Conservation (phyloP, 1,140 invertebrate species). For the Macrocentrus cingulum region DNA sequence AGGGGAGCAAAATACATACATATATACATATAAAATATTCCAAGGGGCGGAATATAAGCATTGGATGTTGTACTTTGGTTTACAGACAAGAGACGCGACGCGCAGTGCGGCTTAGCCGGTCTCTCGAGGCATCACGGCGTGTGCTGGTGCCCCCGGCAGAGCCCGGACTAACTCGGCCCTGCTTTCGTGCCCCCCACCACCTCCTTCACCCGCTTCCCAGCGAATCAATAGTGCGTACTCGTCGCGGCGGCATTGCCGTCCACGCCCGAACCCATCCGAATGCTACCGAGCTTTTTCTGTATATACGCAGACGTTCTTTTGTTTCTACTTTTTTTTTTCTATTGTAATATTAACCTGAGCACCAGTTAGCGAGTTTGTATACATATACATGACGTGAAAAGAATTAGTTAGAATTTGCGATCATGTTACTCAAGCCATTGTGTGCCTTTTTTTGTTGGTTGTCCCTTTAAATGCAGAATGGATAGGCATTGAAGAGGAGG, state of each 20-base stretch:
- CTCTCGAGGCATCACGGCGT: slow-evolving; percentile 25
- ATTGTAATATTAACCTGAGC: no score
- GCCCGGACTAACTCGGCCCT: slow-evolving; percentile 25
- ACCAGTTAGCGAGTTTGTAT: no score
- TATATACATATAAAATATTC: slow-evolving; percentile 19
- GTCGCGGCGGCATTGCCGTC: slow-evolving; percentile 41
- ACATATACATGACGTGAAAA: no score
- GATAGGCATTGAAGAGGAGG: neutral
- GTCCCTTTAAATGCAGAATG: neutral
- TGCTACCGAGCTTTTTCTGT: slow-evolving; percentile 28
- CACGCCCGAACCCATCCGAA: slow-evolving; percentile 44
- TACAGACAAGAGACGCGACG: slow-evolving; percentile 1
- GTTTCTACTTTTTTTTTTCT: slow-evolving; percentile 4
- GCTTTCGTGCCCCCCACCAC: slow-evolving; percentile 17
- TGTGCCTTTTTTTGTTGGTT: neutral
- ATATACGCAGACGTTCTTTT: neutral
- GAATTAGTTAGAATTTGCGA: no score
- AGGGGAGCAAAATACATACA: slow-evolving; percentile 18
- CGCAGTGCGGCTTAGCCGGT: slow-evolving; percentile 29
- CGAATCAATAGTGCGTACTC: slow-evolving; percentile 56
- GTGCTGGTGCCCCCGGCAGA: slow-evolving; percentile 28
- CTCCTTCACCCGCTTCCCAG: slow-evolving; percentile 43
- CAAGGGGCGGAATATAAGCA: slow-evolving; percentile 16
- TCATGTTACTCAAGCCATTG: neutral
- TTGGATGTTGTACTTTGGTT: neutral